phyloP scores from a whole-genome alignment of 2,888 invertebrate species.

The Netelia melanura region DNA sequence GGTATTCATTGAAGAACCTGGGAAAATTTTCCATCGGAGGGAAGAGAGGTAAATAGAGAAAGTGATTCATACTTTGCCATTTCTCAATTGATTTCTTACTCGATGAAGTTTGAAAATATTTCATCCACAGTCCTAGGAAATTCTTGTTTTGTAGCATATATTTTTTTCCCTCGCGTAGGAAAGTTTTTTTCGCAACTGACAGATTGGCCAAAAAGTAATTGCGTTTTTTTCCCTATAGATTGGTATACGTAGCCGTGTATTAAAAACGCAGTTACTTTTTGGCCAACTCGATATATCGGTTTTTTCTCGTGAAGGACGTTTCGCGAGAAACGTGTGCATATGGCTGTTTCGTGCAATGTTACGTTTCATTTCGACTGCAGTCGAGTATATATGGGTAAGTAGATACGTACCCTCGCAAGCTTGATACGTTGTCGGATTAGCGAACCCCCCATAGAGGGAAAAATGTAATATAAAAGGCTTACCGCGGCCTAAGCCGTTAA shows the following conservation, averaged over 20 bases:
- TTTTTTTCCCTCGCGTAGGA: too few species aligned
- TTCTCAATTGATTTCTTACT: too few species aligned
- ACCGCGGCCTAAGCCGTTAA: slow-evolving; percentile 84
- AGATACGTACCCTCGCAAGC: slow-evolving; percentile 68
- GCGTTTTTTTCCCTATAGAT: too few species aligned
- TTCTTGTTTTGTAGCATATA: too few species aligned
- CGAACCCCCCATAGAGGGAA: slow-evolving; percentile 84
- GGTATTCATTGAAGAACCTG: not conserved
- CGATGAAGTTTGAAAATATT: too few species aligned
- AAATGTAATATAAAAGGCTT: slow-evolving; percentile 85
- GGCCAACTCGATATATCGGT: not conserved
- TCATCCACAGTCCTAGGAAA: too few species aligned
- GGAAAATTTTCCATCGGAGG: slow-evolving; percentile 17
- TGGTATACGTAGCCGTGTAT: too few species aligned
- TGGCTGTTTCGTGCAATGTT: slow-evolving; percentile 39
- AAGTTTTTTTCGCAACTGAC: too few species aligned
- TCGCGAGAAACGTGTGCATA: slow-evolving; percentile 22
- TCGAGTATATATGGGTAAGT: slow-evolving; percentile 43
- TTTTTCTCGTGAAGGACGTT: slow-evolving; percentile 12
- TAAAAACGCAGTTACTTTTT: too few species aligned
- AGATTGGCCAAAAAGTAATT: too few species aligned
- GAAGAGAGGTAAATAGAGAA: not conserved
- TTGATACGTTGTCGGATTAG: slow-evolving; percentile 82
- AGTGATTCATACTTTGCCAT: too few species aligned
- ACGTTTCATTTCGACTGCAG: slow-evolving; percentile 44